Evolutionary conservation across 2,113 vertebrate species (phyloP), one percentile per base, ranked within the genome.

Genomic region (Bubo scandiacus): DNA sequence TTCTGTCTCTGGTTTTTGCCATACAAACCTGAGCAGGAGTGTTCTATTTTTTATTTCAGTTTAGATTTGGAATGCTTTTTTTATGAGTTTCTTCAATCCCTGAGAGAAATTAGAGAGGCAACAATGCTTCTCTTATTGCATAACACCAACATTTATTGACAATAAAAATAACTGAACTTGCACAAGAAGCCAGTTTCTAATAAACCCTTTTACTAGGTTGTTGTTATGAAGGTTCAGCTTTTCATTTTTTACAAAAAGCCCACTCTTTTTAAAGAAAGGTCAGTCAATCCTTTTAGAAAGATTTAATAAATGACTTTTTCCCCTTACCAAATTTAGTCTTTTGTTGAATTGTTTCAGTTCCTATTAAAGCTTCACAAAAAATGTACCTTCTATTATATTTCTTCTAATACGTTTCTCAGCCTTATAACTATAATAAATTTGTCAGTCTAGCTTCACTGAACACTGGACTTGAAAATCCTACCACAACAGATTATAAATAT

Each of bases 391-490:
- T 91, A 96, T 97, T 97, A 71, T 97, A 92, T 94, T 96, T 95
- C 89, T 89, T 94, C 95, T 96, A 96, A 93, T 92, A 96, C 87
- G 87, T 92, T 97, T 96, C 79, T 94, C 92, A 92, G 95, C 78
- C 91, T 94, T 97, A 91, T 96, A 90, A 96, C 97, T 96, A 32
- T 96, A 97, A 97, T 96, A 97, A 96, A 97, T 97, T 94, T 97
- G 96, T 97, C 97, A 95, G 96, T 97, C 94, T 96, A 83, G 91
- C 90, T 95, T 92, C 55, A 14, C 51, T 97, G 97, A 97, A 92
- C 89, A 86, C 87, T 86, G 91, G 89, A 93, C 93, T 95, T 91
- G 93, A 91, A 97, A 97, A 95, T 92, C 71, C 79, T 94, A 94
- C 95, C 91, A 96, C 81, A 92, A 96, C 93, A 97, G 95, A 94